Evolutionary conservation across 2,797 vertebrate genomes (phyloP), one percentile per base, ranked within the genome.

Genomic region (Todus mexicanus): DNA sequence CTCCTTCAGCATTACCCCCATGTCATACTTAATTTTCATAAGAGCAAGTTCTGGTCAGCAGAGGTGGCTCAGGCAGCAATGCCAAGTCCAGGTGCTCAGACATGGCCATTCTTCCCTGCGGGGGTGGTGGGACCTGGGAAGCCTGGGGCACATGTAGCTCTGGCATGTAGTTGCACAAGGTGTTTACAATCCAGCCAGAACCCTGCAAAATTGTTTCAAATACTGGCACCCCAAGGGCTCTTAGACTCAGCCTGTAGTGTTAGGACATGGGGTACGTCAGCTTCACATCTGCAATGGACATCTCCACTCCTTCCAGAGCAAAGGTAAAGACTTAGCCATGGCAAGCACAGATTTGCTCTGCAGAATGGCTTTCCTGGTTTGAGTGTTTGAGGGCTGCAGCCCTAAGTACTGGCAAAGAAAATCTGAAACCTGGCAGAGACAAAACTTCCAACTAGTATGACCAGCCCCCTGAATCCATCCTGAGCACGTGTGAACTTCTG

Each of bases 91-190:
- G 15, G 29, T 59, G 26, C 33, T 87, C 47, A 37, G 38, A 61
- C 48, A 12, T 38, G 22, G 12, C 25, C 6, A 1, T 33, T 66
- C 18, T 35, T 71, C 27, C 22, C 15, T 43, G 72, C 1, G 69
- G 50, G 40, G 16, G 12, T 3, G 10, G 31, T 29, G 17, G 42
- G 21, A 50, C 21, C 35, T 53, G n/a, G 26, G 19, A 26, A 74
- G 43, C 20, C 23, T 2, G 0, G 26, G 43, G 20, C 48, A 77
- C 4, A 1, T 0, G 0, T 22, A 47, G 29, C 22, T 78, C 54
- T 68, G 23, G 9, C 19, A 21, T 35, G 8, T 53, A 35, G 12
- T 12, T 84, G 35, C 7, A 3, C 1, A 2, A 50, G 11, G 13
- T 5, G 9, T 70, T 73, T 63, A 27, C 15, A 61, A 33, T 4